phyloP scores from a whole-genome alignment of 2,888 invertebrate genomes.

The Sisyra nigra region DNA sequence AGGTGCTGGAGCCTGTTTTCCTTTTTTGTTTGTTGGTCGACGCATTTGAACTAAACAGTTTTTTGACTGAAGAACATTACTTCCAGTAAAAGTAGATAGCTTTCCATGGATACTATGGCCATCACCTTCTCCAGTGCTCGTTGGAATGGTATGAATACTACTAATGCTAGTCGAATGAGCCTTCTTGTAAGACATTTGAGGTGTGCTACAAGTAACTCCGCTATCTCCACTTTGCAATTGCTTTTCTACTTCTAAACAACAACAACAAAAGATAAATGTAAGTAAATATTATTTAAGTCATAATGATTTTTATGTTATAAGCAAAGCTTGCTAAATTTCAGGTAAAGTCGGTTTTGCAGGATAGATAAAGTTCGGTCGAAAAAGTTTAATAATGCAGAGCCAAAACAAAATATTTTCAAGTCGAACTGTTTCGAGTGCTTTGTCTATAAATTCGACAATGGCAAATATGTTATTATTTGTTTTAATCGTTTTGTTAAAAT shows the following conservation, averaged over 20 bases:
- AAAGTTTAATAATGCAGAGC: no score
- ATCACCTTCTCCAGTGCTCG: not conserved
- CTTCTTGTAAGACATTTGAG: constrained; percentile 44
- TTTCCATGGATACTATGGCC: constrained; percentile 19
- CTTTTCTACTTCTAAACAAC: constrained; percentile 75
- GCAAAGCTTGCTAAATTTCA: no score
- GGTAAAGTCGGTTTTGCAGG: no score
- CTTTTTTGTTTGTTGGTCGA: constrained; percentile 71
- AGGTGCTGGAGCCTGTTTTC: constrained; percentile 89
- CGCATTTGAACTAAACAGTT: constrained; percentile 65
- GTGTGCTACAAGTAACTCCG: constrained; percentile 30
- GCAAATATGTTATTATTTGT: no score
- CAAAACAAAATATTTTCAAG: no score
- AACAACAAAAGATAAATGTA: no score
- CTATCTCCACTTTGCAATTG: constrained; percentile 61
- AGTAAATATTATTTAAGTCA: no score
- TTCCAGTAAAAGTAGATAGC: constrained; percentile 45
- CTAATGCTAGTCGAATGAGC: constrained; percentile 43
- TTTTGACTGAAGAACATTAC: constrained; percentile 33
- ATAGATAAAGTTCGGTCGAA: no score
- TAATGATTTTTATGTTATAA: no score
- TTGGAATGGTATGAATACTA: constrained; percentile 34
- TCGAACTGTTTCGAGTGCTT: no score
- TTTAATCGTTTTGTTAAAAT: no score
- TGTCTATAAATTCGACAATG: no score